Conservation (phyloP, 2,113 vertebrate species). For the Meles meles region DNA sequence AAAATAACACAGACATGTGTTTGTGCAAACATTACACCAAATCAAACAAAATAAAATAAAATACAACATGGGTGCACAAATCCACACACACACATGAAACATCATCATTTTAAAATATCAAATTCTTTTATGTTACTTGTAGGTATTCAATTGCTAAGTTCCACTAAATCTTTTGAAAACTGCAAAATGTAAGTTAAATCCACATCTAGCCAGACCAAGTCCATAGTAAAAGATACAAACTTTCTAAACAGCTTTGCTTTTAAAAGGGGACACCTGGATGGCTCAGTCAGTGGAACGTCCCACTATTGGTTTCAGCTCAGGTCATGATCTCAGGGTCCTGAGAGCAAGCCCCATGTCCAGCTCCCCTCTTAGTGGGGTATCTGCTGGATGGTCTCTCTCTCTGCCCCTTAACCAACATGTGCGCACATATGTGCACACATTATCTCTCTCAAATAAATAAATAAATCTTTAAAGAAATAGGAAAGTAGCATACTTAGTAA, state of each 20-base stretch:
- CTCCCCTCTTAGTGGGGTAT: not conserved
- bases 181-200: slow-evolving; percentile 9
- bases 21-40: not conserved
- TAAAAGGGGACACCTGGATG: not conserved
- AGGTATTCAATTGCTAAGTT: not conserved
- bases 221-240: not conserved
- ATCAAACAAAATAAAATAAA: not conserved
- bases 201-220: not conserved
- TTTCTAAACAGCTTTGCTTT: not conserved
- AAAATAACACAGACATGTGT: not conserved
- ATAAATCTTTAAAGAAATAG: not conserved
- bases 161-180: not conserved
- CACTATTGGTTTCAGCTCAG: not conserved
- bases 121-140: not conserved
- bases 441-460: no score
- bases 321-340: not conserved
- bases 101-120: not conserved
- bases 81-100: not conserved
- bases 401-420: not conserved
- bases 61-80: not conserved
- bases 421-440: fast-evolving
- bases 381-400: not conserved
- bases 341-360: not conserved
- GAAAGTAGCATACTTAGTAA: not conserved
- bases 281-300: not conserved